Evolutionary conservation across 2,888 invertebrate genomes (phyloP).

Genomic region (Venusia cambrica): DNA sequence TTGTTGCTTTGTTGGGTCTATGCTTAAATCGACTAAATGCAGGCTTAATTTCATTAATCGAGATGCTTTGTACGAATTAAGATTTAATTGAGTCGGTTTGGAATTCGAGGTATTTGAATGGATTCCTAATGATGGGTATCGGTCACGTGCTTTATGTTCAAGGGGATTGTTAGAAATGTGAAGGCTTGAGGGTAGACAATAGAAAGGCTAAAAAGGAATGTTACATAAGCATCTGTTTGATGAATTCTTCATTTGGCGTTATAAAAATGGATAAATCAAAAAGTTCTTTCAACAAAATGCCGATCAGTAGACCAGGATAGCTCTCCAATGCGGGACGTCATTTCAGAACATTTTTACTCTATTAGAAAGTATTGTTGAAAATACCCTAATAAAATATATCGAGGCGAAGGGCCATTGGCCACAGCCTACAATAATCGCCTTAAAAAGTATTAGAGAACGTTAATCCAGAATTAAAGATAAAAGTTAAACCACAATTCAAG

Average conservation of each 20-base stretch:
- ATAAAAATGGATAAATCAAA: background rate
- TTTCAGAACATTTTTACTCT: too few species aligned
- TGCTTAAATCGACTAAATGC: conserved; percentile 75
- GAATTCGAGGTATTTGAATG: conserved; percentile 67
- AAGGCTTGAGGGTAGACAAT: conserved; percentile 7
- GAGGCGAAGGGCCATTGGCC: too few species aligned
- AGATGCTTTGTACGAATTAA: conserved; percentile 77
- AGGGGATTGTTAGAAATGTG: conserved; percentile 5
- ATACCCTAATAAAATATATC: too few species aligned
- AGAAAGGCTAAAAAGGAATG: conserved; percentile 7
- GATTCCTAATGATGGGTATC: conserved; percentile 64
- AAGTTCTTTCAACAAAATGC: too few species aligned
- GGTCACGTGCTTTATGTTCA: conserved; percentile 51
- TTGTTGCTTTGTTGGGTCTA: conserved; percentile 75
- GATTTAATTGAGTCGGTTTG: conserved; percentile 78
- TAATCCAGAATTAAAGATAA: too few species aligned
- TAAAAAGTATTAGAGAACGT: too few species aligned
- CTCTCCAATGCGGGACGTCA: too few species aligned
- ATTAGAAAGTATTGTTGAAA: too few species aligned
- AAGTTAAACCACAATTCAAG: too few species aligned
- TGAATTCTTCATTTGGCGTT: conserved; percentile 3
- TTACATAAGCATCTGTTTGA: background rate
- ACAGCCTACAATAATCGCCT: too few species aligned
- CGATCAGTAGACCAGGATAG: too few species aligned
- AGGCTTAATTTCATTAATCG: conserved; percentile 81